Evolutionary conservation across 2,797 vertebrate genomes (phyloP).

Genomic region (Cyclura pinguis): DNA sequence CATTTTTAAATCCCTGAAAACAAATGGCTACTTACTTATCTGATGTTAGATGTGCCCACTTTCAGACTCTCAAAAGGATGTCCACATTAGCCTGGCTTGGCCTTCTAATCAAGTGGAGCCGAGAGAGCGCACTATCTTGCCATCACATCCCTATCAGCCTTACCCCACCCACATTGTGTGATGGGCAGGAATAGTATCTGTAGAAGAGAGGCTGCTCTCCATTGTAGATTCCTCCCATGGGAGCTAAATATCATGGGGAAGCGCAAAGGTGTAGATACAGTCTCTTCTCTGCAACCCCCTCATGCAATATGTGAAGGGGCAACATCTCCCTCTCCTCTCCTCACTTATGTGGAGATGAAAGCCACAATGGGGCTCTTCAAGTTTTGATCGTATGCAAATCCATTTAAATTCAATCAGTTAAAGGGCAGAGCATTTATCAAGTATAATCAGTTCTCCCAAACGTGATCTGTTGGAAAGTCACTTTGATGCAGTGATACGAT

Average conservation of each 20-base stretch:
- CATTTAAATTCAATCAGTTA: not conserved
- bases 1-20: not conserved
- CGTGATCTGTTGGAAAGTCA: not conserved
- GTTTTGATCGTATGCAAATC: not conserved
- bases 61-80: not conserved
- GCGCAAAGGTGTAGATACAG: not conserved
- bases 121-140: not conserved
- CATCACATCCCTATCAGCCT: not conserved
- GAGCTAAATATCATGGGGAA: not conserved
- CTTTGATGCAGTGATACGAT: not conserved
- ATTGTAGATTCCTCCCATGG: no score
- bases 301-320: not conserved
- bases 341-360: not conserved
- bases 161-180: not conserved
- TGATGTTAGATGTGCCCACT: not conserved
- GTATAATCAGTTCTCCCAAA: not conserved
- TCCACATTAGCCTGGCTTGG: not conserved
- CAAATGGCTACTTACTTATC: not conserved
- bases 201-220: not conserved
- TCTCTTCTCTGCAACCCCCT: not conserved
- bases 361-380: not conserved
- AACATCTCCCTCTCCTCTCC: no score
- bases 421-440: not conserved
- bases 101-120: not conserved
- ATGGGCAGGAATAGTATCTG: not conserved